Base-by-base conservation (phyloP, 2,797 vertebrate genomes). In the Valencia hispanica region DNA sequence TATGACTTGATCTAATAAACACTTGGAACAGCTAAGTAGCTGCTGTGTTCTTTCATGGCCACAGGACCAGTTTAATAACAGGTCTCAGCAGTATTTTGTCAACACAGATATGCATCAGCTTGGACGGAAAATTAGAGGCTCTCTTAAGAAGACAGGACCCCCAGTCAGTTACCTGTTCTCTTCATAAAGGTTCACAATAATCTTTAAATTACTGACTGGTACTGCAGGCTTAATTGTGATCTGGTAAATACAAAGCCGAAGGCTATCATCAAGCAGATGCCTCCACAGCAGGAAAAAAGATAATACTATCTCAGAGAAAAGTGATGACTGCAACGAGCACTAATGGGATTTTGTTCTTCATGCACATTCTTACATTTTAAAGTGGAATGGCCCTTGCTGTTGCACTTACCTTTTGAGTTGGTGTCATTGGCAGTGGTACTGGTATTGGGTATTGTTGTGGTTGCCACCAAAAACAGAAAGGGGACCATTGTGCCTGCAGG, bases 401-500 rank as follows among this genome's bases (percentile, higher is more conserved):
- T 77, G 51, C 75, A 75, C 93, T 94, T 92, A 96, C 95, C 93
- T 74, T 41, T 9, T 74, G 88, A 86, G 5, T 66, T 51, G 82
- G 84, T 94, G 73, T 69, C 79, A 85, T 81, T 88, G 75, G 73
- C 57, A 0, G 86, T 89, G 74, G 18, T 80, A 87, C 86, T 93
- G 73, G 25, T 75, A 87, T 86, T 92, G 34, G 82, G 71, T 63
- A 85, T 73, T 87, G 86, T 69, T 63, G 84, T 85, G 77, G 88
- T 79, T 82, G 89, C 82, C 87, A 91, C 74, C 83, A 95, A 73
- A 89, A 95, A 93, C 84, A 96, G 88, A 92, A 96, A 89, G 43
- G 89, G 94, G 84, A 95, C 87, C 95, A 96, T 96, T 93, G 90
- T 95, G 92, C 85, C 95, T 96, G 92, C 80, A 78, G 74, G 81